Conservation (phyloP, 2,888 invertebrate genomes). For the Mythimna vitellina region DNA sequence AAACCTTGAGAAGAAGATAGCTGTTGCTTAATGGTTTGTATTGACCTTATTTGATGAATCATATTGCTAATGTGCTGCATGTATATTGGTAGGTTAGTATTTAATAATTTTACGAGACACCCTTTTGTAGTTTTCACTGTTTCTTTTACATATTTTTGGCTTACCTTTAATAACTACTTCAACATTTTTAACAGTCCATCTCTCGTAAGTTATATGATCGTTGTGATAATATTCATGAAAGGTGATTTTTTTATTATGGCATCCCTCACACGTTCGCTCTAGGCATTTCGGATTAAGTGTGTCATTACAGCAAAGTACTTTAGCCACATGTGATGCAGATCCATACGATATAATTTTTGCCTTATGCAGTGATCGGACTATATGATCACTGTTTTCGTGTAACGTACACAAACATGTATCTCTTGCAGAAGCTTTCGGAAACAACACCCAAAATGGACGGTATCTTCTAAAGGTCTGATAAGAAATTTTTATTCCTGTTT, state of each 20-base stretch:
- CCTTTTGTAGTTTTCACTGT: slow-evolving; percentile 41
- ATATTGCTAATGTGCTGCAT: slow-evolving; percentile 50
- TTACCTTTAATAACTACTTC: slow-evolving; percentile 32
- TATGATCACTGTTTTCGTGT: slow-evolving; percentile 18
- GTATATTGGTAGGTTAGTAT: slow-evolving; percentile 29
- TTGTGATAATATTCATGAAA: slow-evolving; percentile 15
- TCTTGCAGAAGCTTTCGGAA: slow-evolving; percentile 25
- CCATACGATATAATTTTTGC: slow-evolving; percentile 28
- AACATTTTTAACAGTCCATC: slow-evolving; percentile 46
- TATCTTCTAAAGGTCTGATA: slow-evolving; percentile 24
- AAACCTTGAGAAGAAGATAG: slow-evolving; percentile 33
- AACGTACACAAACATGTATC: slow-evolving; percentile 13
- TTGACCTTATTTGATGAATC: slow-evolving; percentile 40
- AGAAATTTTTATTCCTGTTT: slow-evolving; percentile 9
- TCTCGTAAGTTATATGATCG: slow-evolving; percentile 36
- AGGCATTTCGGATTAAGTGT: slow-evolving; percentile 34
- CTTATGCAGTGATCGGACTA: slow-evolving; percentile 22
- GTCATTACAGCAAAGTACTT: slow-evolving; percentile 36
- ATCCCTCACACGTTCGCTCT: slow-evolving; percentile 32
- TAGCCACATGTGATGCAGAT: slow-evolving; percentile 28
- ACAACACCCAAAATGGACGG: slow-evolving; percentile 25
- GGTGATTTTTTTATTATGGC: slow-evolving; percentile 28
- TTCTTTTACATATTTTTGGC: slow-evolving; percentile 46
- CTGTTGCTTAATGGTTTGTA: slow-evolving; percentile 46
- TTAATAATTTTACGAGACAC: slow-evolving; percentile 30